Evolutionary conservation across 2,888 invertebrate species (phyloP).

Genomic region (Imbricaverruca yamaguchii): DNA sequence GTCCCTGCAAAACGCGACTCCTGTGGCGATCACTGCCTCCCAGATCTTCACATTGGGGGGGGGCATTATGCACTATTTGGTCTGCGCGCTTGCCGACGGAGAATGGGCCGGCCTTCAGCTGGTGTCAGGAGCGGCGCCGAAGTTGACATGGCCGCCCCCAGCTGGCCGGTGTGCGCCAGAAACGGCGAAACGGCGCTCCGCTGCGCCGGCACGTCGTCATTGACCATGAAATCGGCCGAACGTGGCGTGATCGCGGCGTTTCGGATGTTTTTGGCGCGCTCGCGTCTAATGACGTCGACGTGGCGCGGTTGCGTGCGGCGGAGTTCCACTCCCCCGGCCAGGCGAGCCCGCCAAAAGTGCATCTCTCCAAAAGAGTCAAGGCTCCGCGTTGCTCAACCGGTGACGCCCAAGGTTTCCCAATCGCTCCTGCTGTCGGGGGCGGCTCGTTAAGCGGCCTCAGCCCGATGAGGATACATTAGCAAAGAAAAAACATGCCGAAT

Average conservation of each 20-base stretch:
- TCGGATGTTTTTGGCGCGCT: constrained; percentile 15
- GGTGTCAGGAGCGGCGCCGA: no score
- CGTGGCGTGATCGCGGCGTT: not conserved
- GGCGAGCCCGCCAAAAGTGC: not conserved
- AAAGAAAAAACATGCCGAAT: no score
- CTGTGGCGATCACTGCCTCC: no score
- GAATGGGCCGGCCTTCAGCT: no score
- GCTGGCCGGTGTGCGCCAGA: not conserved
- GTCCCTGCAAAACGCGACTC: no score
- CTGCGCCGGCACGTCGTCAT: not conserved
- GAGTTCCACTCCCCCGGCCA: not conserved
- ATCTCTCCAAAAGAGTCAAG: constrained; percentile 16
- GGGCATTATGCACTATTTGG: no score
- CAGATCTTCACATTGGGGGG: no score
- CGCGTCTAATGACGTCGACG: not conserved
- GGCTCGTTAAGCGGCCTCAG: not conserved
- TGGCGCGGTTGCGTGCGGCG: not conserved
- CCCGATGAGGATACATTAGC: no score
- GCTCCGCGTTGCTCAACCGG: constrained; percentile 8
- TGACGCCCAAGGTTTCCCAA: not conserved
- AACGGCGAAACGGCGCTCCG: not conserved
- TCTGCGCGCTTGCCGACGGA: no score
- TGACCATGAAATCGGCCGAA: constrained; percentile 6
- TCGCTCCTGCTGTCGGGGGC: not conserved
- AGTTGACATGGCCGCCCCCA: not conserved